Percentiles rank a stretch among this genome's conserved stretches.
These are phyloP conservation scores for Hippocampus barbouri DNA, from an alignment of 2,113 vertebrate species.

Conservation along the genomic window DNA sequence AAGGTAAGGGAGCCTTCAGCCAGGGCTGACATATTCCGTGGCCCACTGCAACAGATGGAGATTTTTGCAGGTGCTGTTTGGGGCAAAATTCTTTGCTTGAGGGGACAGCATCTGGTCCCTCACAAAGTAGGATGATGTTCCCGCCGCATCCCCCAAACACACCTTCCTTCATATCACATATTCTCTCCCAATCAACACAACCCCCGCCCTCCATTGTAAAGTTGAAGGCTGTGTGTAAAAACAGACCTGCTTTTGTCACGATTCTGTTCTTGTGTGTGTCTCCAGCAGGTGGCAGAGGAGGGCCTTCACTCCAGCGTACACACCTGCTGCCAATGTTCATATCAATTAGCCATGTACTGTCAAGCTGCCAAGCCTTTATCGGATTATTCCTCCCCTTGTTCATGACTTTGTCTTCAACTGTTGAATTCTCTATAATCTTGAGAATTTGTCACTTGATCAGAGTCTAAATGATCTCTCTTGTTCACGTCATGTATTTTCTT, in stretches of 20 bases:
- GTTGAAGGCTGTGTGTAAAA: slow-evolving; percentile 13
- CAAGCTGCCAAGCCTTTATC: too few relatives aligned
- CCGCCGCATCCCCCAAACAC: slow-evolving; percentile 11
- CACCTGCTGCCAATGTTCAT: too few relatives aligned
- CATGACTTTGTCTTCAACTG: too few relatives aligned
- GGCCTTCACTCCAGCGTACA: too few relatives aligned
- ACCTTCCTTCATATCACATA: slow-evolving; percentile 12
- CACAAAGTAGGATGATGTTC: slow-evolving; percentile 62
- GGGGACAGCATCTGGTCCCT: slow-evolving; percentile 69
- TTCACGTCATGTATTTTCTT: too few relatives aligned
- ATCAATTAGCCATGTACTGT: too few relatives aligned
- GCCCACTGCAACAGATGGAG: slow-evolving; percentile 70
- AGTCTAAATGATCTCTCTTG: too few relatives aligned
- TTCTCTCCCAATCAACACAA: slow-evolving; percentile 29
- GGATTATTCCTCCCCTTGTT: too few relatives aligned
- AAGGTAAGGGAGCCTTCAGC: slow-evolving; percentile 64
- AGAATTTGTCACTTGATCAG: too few relatives aligned
- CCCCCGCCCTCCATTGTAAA: slow-evolving; percentile 21
- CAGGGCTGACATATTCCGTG: slow-evolving; percentile 62
- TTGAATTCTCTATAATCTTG: too few relatives aligned
- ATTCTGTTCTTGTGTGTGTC: too few relatives aligned
- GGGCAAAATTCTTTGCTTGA: slow-evolving; percentile 68
- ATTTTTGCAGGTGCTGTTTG: slow-evolving; percentile 70
- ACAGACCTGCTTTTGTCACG: not conserved
- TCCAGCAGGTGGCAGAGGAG: too few relatives aligned